Evolutionary conservation across 2,797 vertebrate species (phyloP).

Genomic region (Enteromius paludinosus): DNA sequence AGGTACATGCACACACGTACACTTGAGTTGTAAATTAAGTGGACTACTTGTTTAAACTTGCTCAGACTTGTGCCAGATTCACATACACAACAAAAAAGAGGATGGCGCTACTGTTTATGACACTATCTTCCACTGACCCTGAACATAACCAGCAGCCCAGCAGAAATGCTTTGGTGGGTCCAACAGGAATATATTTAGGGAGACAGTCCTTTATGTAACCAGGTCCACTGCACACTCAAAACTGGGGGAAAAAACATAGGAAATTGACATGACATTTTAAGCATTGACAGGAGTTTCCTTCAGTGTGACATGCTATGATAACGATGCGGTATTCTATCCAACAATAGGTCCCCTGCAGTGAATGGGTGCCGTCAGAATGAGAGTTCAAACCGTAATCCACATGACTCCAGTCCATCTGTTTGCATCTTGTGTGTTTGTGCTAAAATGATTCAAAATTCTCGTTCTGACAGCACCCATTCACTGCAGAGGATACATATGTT

Average conservation of each 20-base stretch:
- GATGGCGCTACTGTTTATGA: neutral
- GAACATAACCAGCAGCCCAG: neutral
- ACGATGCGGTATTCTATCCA: neutral
- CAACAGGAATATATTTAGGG: conserved; percentile 16
- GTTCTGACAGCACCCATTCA: neutral
- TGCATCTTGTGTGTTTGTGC: neutral
- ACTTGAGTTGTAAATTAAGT: conserved; percentile 29
- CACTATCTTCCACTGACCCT: neutral
- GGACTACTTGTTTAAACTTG: conserved; percentile 15
- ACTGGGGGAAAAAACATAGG: neutral
- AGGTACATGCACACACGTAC: conserved; percentile 14
- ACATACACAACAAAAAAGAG: neutral
- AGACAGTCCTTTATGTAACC: conserved; percentile 13
- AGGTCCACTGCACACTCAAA: neutral
- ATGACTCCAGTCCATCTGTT: neutral
- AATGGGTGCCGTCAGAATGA: neutral
- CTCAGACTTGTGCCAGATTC: conserved; percentile 10
- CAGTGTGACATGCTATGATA: neutral
- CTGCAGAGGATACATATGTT: neutral
- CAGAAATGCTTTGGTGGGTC: neutral
- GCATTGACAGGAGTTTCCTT: neutral
- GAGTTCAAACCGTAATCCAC: neutral
- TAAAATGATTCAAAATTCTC: no score
- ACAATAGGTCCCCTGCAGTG: neutral
- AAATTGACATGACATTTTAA: neutral